These are phyloP conservation scores for Mythimna impura DNA, from an alignment of 2,888 invertebrate genomes.

Conservation along the genomic window DNA sequence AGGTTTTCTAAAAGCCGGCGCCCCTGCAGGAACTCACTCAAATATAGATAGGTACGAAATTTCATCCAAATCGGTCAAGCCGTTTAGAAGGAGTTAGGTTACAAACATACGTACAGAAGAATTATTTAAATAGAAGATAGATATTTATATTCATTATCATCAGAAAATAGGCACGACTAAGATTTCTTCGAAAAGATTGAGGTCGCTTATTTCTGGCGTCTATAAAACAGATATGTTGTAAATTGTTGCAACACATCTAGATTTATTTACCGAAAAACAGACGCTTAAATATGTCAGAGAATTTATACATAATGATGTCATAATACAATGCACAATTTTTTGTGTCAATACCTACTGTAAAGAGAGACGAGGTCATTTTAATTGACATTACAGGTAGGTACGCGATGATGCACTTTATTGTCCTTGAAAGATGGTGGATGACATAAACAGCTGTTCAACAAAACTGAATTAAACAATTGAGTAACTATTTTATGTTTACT, in stretches of 20 bases:
- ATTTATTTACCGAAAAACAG: not conserved
- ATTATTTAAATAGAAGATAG: too few species aligned
- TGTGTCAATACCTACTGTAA: constrained; percentile 29
- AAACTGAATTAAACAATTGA: constrained; percentile 37
- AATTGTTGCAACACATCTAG: not conserved
- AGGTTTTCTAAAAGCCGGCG: too few species aligned
- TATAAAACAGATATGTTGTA: not conserved
- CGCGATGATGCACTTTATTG: constrained; percentile 25
- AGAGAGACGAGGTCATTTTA: constrained; percentile 51
- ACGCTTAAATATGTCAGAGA: not conserved
- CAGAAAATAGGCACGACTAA: not conserved
- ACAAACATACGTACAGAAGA: too few species aligned
- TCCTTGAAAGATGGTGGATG: constrained; percentile 11
- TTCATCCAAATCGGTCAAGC: too few species aligned
- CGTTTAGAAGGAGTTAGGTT: too few species aligned
- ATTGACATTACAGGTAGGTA: constrained; percentile 48
- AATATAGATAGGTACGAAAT: too few species aligned
- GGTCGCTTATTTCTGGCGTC: constrained; percentile 33
- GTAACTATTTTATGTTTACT: constrained; percentile 1
- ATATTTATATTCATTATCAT: not conserved
- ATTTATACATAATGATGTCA: constrained; percentile 30
- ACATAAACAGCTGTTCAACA: constrained; percentile 34
- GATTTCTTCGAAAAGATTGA: not conserved
- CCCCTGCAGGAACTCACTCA: too few species aligned
- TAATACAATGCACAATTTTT: constrained; percentile 52